Evolutionary conservation across 2,113 vertebrate species (phyloP).

Genomic region (Odontophorus gujanensis): DNA sequence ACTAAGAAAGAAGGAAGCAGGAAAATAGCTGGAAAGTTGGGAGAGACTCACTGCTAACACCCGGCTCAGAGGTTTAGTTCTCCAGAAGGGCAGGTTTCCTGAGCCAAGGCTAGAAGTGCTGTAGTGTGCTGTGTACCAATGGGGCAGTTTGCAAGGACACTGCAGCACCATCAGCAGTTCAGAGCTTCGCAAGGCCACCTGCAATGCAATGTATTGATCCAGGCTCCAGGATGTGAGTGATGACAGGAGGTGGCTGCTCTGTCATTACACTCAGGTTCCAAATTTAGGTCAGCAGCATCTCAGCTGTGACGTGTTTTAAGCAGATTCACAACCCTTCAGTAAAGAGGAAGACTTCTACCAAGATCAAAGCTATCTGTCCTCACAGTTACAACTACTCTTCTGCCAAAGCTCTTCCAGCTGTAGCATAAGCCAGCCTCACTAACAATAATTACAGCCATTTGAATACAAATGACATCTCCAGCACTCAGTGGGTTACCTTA

Average conservation of each 20-base stretch:
- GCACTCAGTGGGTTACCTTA: neutral
- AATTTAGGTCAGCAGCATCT: neutral
- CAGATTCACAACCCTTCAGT: neutral
- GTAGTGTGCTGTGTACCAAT: rapidly evolving
- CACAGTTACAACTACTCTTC: neutral
- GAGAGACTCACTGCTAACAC: neutral
- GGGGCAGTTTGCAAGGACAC: neutral
- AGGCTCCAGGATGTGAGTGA: neutral
- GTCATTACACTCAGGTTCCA: neutral
- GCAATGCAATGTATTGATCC: rapidly evolving
- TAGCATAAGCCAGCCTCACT: neutral
- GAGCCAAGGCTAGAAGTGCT: rapidly evolving
- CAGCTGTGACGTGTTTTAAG: neutral
- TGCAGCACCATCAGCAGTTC: rapidly evolving
- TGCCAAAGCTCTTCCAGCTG: neutral
- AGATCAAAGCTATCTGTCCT: neutral
- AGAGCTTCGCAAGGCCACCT: neutral
- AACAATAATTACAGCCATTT: neutral
- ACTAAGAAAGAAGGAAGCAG: neutral
- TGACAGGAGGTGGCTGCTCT: neutral
- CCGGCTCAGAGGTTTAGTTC: neutral
- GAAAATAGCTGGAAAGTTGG: neutral
- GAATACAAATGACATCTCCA: neutral
- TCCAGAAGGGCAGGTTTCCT: neutral
- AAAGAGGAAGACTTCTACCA: neutral